Evolutionary conservation across 2,888 invertebrate species (phyloP), one percentile per base, ranked within the genome.

Genomic region (Campaea margaritaria): DNA sequence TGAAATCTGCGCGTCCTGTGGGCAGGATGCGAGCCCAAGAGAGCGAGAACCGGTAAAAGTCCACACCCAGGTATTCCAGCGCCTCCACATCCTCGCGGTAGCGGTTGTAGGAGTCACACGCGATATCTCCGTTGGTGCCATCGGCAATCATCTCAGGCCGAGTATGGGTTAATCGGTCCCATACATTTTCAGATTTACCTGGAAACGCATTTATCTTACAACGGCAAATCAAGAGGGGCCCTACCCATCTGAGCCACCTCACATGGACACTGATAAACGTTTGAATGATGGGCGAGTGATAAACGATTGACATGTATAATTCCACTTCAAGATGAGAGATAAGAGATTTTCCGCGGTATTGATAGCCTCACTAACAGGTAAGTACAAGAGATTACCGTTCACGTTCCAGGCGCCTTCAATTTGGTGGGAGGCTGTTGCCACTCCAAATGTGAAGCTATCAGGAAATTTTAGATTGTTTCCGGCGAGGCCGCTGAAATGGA

Each of bases 21-120:
- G 95, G 95, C 58, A 95, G 78, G 42, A 95, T 86, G 39, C 95
- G 87, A 0, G 95, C 82, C 95, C 95, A 95, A 0, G 95, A 93
- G n/a, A 94, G 76, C 0, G 94, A 94, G 70, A 94, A 92, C 16
- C 91, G 83, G 73, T 94, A 94, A 79, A 93, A 93, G 70, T 94
- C 89, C 0, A 94, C 93, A 3, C 93, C 93, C 0, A 94, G 81
- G 68, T 91, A 74, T 0, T 80, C 84, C 27, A 94, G 69, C 47
- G 91, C 86, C n/a, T 88, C 86, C 0, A 94, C 93, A 72, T 94
- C 94, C 62, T 95, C 94, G 58, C 86, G 90, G 76, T 94, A 95
- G 62, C 94, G 93, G 80, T 95, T 89, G 82, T 95, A 96, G 1
- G 95, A 95, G 81, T 96, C 95, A 64, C 95, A 94, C 0, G 96